Evolutionary conservation across 37 sponge, comb jelly and placozoan species (phyloP).

Genomic region (Sycon ciliatum): DNA sequence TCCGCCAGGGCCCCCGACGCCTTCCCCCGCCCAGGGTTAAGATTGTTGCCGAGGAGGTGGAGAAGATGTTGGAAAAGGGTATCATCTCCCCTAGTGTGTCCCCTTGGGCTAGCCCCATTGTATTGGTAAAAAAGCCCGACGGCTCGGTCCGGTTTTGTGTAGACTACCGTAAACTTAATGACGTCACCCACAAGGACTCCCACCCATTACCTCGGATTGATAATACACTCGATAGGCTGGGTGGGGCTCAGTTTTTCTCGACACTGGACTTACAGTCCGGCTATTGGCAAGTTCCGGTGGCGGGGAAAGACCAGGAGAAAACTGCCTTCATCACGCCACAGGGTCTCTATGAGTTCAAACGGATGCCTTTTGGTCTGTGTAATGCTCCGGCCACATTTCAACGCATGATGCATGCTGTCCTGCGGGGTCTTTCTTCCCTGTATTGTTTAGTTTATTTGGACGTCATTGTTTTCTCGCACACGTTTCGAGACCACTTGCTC

Average conservation of each 20-base stretch:
- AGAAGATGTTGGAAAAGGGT: conserved; percentile 32
- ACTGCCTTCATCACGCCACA: conserved; percentile 38
- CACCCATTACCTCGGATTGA: conserved; percentile 49
- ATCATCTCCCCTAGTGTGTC: conserved; percentile 31
- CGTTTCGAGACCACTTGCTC: conserved; percentile 20
- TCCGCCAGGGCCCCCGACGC: conserved; percentile 33
- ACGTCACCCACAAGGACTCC: conserved; percentile 38
- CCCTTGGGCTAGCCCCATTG: conserved; percentile 62
- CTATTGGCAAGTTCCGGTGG: conserved; percentile 54
- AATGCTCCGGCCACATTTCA: conserved; percentile 59
- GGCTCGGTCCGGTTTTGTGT: conserved; percentile 39
- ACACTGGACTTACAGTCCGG: conserved; percentile 45
- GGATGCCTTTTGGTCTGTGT: conserved; percentile 60
- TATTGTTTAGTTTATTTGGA: conserved; percentile 36
- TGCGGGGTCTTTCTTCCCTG: conserved; percentile 12
- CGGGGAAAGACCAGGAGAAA: conserved; percentile 16
- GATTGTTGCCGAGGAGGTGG: conserved; percentile 26
- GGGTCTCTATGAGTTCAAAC: conserved; percentile 42
- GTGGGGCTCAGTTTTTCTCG: conserved; percentile 29
- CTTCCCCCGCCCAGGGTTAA: too few species aligned
- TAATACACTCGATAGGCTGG: conserved; percentile 25
- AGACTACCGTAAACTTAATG: conserved; percentile 40
- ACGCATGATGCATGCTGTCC: conserved; percentile 35
- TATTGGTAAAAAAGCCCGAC: conserved; percentile 48
- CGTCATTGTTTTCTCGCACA: conserved; percentile 31